Evolutionary conservation across 1,140 invertebrate species (phyloP).

Genomic region (Idris sp.): DNA sequence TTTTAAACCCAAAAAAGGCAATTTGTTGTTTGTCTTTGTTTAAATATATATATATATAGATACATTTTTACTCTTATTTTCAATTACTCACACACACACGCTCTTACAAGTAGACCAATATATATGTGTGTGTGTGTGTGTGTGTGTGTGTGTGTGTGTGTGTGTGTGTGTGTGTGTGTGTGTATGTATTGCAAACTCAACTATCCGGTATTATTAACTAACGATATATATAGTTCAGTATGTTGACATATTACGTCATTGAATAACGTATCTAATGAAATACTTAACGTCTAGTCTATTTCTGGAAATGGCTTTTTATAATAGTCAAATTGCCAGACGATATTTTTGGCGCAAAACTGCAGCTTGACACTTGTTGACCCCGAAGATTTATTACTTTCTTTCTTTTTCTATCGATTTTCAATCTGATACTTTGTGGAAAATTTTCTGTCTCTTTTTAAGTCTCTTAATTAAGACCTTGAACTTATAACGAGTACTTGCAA

Average conservation of each 20-base stretch:
- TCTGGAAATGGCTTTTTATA: slow-evolving; percentile 39
- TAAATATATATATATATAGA: too few relatives aligned
- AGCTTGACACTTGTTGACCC: slow-evolving; percentile 52
- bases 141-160: too few relatives aligned
- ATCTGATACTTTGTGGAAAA: slow-evolving; percentile 1
- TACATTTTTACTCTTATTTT: too few relatives aligned
- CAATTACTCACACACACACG: too few relatives aligned
- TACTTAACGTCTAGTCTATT: slow-evolving; percentile 51
- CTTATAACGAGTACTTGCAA: too few relatives aligned
- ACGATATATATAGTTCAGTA: slow-evolving; percentile 46
- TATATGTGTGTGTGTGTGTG: too few relatives aligned
- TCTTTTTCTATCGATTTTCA: slow-evolving; percentile 7
- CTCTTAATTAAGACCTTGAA: too few relatives aligned
- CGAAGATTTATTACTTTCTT: slow-evolving; percentile 8
- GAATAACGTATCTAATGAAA: slow-evolving; percentile 49
- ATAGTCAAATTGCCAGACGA: slow-evolving; percentile 11
- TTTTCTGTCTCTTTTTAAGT: neutral
- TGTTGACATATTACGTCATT: slow-evolving; percentile 58
- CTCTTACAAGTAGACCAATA: too few relatives aligned
- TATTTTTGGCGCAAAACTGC: slow-evolving; percentile 43
- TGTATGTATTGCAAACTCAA: too few relatives aligned
- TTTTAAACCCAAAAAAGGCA: too few relatives aligned
- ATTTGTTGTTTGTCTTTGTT: too few relatives aligned
- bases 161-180: too few relatives aligned
- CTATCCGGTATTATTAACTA: slow-evolving; percentile 56